Conservation (phyloP, 1,140 invertebrate genomes). For the Homalodisca vitripennis region DNA sequence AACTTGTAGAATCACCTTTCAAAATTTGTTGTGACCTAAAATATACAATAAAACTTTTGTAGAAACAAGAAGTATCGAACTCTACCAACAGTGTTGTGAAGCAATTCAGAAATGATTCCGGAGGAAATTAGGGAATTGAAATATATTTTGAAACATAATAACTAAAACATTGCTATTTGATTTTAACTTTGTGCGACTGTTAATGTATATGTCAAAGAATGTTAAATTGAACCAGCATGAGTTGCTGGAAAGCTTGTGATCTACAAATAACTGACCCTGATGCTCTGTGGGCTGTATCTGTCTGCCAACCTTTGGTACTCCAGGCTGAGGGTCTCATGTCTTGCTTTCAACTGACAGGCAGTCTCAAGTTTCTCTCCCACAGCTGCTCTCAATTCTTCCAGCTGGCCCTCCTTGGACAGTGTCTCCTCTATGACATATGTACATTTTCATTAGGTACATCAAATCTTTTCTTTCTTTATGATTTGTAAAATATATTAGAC, state of each 20-base stretch:
- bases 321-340: conserved; percentile 64
- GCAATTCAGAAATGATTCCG: too few relatives aligned
- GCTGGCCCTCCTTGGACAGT: conserved; percentile 61
- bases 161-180: conserved; percentile 28
- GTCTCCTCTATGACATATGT: conserved; percentile 63
- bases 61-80: too few relatives aligned
- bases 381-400: conserved; percentile 60
- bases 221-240: not conserved
- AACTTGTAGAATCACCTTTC: too few relatives aligned
- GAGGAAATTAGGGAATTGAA: too few relatives aligned
- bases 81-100: too few relatives aligned
- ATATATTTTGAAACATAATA: too few relatives aligned
- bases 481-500: too few relatives aligned
- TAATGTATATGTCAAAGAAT: not conserved
- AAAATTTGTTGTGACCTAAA: too few relatives aligned
- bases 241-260: too few relatives aligned
- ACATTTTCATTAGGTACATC: too few relatives aligned
- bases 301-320: conserved; percentile 69
- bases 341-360: conserved; percentile 65
- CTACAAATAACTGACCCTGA: conserved; percentile 56
- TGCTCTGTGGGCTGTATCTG: conserved; percentile 68
- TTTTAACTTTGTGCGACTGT: not conserved
- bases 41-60: too few relatives aligned
- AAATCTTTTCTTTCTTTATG: too few relatives aligned
- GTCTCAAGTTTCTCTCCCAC: conserved; percentile 62